phyloP scores from a whole-genome alignment of 2,888 invertebrate genomes.

The Campoplex capitator region DNA sequence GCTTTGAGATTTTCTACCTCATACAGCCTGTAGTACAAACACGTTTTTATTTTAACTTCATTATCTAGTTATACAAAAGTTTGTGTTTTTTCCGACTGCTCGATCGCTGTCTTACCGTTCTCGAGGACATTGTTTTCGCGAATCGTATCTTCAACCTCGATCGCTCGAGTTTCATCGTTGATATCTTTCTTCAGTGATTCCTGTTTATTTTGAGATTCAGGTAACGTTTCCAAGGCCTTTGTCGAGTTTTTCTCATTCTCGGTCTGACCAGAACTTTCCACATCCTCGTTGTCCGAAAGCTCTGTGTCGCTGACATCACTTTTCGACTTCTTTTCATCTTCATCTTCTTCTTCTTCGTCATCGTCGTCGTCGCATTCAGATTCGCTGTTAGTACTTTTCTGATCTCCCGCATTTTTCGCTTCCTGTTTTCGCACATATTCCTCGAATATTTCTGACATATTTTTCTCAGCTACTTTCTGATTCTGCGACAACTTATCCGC shows the following conservation, averaged over 20 bases:
- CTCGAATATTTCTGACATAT: constrained; percentile 76
- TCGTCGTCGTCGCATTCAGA: constrained; percentile 68
- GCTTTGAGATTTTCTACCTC: no score
- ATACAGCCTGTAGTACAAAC: no score
- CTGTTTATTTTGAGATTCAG: neutral
- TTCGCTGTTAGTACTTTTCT: constrained; percentile 52
- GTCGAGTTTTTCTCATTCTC: neutral
- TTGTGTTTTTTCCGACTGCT: neutral
- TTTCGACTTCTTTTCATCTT: constrained; percentile 23
- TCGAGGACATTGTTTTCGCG: neutral
- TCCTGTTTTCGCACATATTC: constrained; percentile 76
- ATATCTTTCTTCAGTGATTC: neutral
- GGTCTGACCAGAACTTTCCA: constrained; percentile 25
- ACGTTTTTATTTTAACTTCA: no score
- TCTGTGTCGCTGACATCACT: constrained; percentile 30
- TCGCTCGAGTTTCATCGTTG: neutral
- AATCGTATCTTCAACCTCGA: constrained; percentile 24
- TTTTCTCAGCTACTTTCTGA: constrained; percentile 74
- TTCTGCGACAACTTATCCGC: constrained; percentile 74
- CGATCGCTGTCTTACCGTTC: neutral
- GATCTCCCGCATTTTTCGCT: constrained; percentile 58
- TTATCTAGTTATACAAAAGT: neutral
- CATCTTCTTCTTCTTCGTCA: constrained; percentile 55
- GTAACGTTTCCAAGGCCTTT: constrained; percentile 7
- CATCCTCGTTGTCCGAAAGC: constrained; percentile 55